Percentiles rank a stretch among this genome's conserved stretches.
These are phyloP conservation scores for Ochropleura leucogaster DNA, from an alignment of 2,888 invertebrate species.

Conservation along the genomic window DNA sequence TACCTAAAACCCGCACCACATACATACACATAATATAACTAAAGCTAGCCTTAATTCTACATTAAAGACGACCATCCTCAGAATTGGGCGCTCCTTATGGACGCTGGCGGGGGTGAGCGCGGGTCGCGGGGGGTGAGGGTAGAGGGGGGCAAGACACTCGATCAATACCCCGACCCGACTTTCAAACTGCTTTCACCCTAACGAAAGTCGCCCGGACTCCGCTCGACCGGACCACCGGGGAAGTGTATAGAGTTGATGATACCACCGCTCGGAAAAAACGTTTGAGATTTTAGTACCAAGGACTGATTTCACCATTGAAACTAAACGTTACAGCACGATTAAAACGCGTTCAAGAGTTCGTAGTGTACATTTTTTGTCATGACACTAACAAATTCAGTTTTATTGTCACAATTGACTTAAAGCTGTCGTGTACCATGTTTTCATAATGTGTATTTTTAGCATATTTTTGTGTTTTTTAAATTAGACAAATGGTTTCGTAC, in stretches of 20 bases:
- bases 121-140: conserved; percentile 70
- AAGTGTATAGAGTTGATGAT: conserved; percentile 74
- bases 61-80: conserved; percentile 82
- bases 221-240: conserved; percentile 79
- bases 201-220: conserved; percentile 89
- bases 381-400: background rate
- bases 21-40: conserved; percentile 53
- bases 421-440: background rate
- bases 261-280: conserved; percentile 45
- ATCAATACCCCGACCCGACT: conserved; percentile 91
- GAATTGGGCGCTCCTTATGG: conserved; percentile 86
- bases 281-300: background rate
- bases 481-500: background rate
- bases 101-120: conserved; percentile 66
- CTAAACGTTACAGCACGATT: background rate
- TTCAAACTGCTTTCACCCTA: conserved; percentile 91
- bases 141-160: conserved; percentile 87
- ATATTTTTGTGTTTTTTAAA: background rate
- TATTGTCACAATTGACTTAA: background rate
- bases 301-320: background rate
- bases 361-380: background rate
- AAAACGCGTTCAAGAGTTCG: background rate
- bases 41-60: conserved; percentile 68
- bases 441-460: background rate
- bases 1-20: conserved; percentile 36